Evolutionary conservation across 2,113 vertebrate species (phyloP).

Genomic region (Prochilodus magdalenae): DNA sequence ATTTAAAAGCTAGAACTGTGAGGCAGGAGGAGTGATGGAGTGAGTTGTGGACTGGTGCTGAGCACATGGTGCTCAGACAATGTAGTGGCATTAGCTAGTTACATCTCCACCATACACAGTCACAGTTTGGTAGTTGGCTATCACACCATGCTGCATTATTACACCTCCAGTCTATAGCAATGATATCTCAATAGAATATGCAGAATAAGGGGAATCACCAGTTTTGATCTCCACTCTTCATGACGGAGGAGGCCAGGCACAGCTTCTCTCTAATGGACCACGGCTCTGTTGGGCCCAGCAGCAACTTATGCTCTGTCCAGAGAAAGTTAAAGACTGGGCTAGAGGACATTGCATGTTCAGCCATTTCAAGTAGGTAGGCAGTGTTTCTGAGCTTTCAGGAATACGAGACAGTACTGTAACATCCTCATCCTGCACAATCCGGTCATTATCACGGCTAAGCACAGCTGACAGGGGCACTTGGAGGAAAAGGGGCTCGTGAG

Average conservation of each 20-base stretch:
- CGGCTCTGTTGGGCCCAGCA: conserved; percentile 90
- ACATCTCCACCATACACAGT: too few relatives aligned
- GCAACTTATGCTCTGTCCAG: conserved; percentile 90
- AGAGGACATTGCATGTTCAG: background rate
- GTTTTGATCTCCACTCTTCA: conserved; percentile 98
- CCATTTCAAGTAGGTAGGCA: conserved; percentile 1
- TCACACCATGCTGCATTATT: background rate
- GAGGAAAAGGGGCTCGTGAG: background rate
- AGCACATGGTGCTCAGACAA: too few relatives aligned
- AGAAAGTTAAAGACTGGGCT: background rate
- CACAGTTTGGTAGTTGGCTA: too few relatives aligned
- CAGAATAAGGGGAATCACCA: conserved; percentile 77
- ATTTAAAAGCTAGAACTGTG: too few relatives aligned
- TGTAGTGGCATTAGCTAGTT: too few relatives aligned
- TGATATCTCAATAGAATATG: background rate
- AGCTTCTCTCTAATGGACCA: conserved; percentile 97
- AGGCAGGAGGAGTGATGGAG: too few relatives aligned
- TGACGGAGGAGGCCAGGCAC: conserved; percentile 95
- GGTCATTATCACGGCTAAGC: background rate
- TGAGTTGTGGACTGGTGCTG: too few relatives aligned
- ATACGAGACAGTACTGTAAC: too few relatives aligned
- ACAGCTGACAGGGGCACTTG: background rate
- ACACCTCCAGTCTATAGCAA: too few relatives aligned
- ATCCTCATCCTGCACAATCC: background rate
- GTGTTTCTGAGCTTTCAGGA: background rate